Evolutionary conservation across 2,888 invertebrate species (phyloP).

Genomic region (Thysanoteuthis rhombus): DNA sequence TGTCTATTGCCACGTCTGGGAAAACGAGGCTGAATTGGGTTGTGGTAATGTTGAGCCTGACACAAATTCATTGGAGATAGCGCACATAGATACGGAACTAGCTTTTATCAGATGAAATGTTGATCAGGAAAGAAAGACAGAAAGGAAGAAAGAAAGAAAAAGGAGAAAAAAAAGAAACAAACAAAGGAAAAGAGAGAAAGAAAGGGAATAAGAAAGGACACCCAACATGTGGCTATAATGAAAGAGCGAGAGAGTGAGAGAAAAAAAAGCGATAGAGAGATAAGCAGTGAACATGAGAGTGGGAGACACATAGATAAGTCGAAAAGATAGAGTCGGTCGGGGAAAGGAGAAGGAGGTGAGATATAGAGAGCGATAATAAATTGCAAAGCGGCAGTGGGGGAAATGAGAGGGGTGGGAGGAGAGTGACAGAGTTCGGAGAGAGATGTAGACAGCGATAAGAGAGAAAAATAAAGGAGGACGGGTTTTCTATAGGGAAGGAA

Average conservation of each 20-base stretch:
- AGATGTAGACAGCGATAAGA: background rate
- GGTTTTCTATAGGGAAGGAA: too few relatives aligned
- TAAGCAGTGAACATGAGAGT: background rate
- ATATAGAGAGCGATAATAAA: background rate
- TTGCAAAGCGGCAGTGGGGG: background rate
- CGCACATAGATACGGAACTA: background rate
- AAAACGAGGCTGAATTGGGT: background rate
- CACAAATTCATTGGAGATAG: background rate
- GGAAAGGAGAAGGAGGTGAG: background rate
- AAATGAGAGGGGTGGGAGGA: background rate
- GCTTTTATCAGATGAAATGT: background rate
- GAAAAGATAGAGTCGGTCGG: background rate
- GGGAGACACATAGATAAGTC: background rate
- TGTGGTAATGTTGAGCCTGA: background rate
- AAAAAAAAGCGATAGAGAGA: background rate
- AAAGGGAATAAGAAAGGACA: background rate
- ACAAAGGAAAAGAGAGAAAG: background rate
- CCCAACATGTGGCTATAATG: background rate
- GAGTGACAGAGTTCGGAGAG: background rate
- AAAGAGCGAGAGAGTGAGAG: background rate
- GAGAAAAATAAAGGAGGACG: background rate
- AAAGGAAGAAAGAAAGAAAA: background rate
- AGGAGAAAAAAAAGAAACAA: background rate
- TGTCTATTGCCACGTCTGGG: background rate
- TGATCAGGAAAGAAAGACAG: background rate